phyloP scores from a whole-genome alignment of 2,113 vertebrate species.

The Cromileptes altivelis region DNA sequence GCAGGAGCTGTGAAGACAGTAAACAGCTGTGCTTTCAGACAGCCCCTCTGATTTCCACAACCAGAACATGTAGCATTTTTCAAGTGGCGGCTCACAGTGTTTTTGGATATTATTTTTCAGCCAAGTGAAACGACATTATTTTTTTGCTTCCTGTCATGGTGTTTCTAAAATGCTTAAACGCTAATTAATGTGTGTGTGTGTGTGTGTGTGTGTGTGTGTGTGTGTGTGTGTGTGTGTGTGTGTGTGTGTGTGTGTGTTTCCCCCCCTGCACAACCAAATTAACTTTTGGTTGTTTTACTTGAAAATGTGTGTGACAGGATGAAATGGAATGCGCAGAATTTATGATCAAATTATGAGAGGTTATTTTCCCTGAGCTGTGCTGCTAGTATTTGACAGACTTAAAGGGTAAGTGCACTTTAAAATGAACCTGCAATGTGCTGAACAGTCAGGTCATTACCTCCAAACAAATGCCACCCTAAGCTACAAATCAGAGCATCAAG shows the following conservation, averaged over 20 bases:
- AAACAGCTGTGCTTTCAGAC: conserved; percentile 57
- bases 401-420: conserved; percentile 7
- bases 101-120: conserved; percentile 22
- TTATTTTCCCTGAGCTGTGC: neutral
- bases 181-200: conserved; percentile 32
- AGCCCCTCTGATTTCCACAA: conserved; percentile 57
- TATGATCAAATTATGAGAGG: conserved; percentile 24
- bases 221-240: neutral
- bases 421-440: conserved; percentile 2
- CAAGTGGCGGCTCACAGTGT: conserved; percentile 15
- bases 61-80: conserved; percentile 17
- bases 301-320: conserved; percentile 23
- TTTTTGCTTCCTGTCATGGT: conserved; percentile 16
- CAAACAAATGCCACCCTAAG: conserved; percentile 3
- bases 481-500: conserved; percentile 13
- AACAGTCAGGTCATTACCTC: conserved; percentile 7
- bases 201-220: neutral
- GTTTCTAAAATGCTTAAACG: conserved; percentile 47
- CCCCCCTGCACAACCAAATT: conserved; percentile 24
- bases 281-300: conserved; percentile 22
- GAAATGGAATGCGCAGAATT: conserved; percentile 10
- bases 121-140: conserved; percentile 31
- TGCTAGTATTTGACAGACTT: conserved; percentile 2
- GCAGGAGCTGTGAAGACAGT: conserved; percentile 65
- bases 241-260: neutral